A percentile compares a stretch with the other conserved stretches of the same genome.
Conservation (phyloP, 2,797 vertebrate species). For the Alca torda region DNA sequence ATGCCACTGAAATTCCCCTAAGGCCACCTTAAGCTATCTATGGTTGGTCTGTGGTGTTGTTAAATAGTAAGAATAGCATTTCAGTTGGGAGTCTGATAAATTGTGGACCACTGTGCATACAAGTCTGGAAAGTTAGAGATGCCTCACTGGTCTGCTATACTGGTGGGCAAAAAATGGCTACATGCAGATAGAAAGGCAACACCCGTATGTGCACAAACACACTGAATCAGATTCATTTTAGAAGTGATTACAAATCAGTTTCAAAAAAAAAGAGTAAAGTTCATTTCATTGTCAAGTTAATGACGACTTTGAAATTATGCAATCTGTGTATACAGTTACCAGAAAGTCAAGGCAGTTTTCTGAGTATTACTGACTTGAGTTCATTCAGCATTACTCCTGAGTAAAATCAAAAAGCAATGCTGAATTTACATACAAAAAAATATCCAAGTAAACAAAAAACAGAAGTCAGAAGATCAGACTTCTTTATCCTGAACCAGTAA, state of each 20-base stretch:
- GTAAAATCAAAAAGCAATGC: background rate
- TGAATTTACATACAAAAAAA: background rate
- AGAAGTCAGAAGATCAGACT: background rate
- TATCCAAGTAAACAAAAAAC: background rate
- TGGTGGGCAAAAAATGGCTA: background rate
- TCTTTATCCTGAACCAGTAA: background rate
- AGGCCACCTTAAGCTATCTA: background rate
- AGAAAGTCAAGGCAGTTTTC: background rate
- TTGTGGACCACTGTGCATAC: accelerated
- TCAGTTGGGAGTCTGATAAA: background rate
- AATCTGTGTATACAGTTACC: background rate
- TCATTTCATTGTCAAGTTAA: background rate
- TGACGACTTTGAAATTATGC: background rate
- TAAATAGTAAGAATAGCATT: background rate
- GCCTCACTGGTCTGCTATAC: background rate
- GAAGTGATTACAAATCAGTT: background rate
- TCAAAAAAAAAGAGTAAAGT: background rate
- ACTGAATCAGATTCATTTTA: background rate
- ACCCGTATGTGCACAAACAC: accelerated
- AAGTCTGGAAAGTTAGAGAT: background rate
- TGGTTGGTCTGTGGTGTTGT: background rate
- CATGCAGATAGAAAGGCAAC: background rate
- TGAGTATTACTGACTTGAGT: background rate
- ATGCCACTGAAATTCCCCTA: background rate
- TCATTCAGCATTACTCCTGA: background rate